Percentiles rank a stretch among this genome's conserved stretches.
Conservation (phyloP, 2,888 invertebrate genomes). For the Epistrophe eligans region DNA sequence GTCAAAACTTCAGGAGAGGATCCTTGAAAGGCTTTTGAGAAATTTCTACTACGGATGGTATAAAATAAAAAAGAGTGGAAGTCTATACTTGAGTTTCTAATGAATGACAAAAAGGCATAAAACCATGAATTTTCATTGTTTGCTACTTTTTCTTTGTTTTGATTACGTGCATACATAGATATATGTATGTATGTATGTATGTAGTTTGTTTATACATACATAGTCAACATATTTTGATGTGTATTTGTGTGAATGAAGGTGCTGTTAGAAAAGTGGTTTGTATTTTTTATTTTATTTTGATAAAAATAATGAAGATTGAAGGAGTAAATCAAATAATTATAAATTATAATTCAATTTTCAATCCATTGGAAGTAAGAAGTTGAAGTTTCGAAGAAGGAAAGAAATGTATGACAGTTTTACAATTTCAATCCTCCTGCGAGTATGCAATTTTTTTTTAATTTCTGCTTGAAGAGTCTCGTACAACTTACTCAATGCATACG, state of each 20-base stretch:
- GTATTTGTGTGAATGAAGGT: background rate
- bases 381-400: background rate
- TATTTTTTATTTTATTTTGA: constrained; percentile 3
- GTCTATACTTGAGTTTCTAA: constrained; percentile 48
- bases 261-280: background rate
- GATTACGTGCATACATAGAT: background rate
- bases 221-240: no score
- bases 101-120: constrained; percentile 57
- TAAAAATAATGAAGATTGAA: background rate
- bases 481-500: background rate
- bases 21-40: constrained; percentile 38
- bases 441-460: constrained; percentile 7
- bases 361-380: background rate
- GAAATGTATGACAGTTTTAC: constrained; percentile 16
- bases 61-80: background rate
- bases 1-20: constrained; percentile 1
- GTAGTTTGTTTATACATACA: no score
- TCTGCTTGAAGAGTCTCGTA: background rate
- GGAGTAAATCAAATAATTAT: background rate
- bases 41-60: background rate
- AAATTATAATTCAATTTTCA: background rate
- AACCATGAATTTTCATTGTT: constrained; percentile 56
- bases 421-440: constrained; percentile 4
- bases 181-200: no score
- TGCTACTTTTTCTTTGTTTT: constrained; percentile 14